Base-by-base conservation (phyloP, 2,888 invertebrate species). In the Creontiades dilutus region DNA sequence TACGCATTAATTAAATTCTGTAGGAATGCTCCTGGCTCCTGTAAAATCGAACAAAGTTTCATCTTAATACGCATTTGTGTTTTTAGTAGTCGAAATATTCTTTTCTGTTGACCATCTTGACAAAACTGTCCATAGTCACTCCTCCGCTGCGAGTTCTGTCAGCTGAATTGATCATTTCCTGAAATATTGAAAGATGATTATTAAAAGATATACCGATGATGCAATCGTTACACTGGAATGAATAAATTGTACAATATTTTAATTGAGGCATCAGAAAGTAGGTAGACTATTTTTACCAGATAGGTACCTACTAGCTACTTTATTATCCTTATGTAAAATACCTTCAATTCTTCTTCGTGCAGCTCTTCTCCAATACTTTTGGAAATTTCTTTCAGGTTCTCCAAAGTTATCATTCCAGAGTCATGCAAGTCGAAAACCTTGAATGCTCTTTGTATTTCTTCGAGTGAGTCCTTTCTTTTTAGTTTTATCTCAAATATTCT, bases 341-440 rank as follows among this genome's bases (percentile, higher is more conserved):
- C 90, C 81, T 78, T 46, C 14, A 90, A n/a, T 78, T 90, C 90
- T 80, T 90, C 90, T 27, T 86, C 90, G 80, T 75, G 78, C 37
- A 90, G 37, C 16, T 90, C 68, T 52, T 57, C 81, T 23, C 86
- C 86, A 19, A 86, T 19, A 14, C 57, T 37, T 55, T 86, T 37
- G 11, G 90, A 46, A 48, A 75, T 46, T 27, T 86, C 28, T 86
- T 80, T 52, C 90, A 90, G 46, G 86, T 90, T 75, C 46, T 78
- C 57, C 52, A 90, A 57, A 16, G 76, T 90, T 19, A 90, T 86
- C 19, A 19, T 19, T 19, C 78, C 78, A 48, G 23, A 80, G 46
- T 90, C 37, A 48, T 86, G 46, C 52, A 52, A 28, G 80, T 90
- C 90, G 46, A 90, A 86, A 13, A 90, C 23, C 52, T 76, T 76